Base-by-base conservation (phyloP, 2,888 invertebrate genomes). In the Ichneumon xanthorius region DNA sequence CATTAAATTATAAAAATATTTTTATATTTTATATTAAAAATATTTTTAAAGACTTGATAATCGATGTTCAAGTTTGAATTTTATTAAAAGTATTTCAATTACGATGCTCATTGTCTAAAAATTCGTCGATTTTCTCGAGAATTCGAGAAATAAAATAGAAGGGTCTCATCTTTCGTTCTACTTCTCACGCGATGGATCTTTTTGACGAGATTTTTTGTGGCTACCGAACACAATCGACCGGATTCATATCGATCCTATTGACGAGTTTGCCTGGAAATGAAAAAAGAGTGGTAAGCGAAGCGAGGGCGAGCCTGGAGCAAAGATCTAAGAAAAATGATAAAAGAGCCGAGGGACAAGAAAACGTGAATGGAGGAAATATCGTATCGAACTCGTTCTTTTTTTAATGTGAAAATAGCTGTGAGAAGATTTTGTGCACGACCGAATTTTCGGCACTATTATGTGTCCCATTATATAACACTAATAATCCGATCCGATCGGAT, bases 221-320 rank as follows among this genome's bases (percentile, higher is more conserved):
- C 45, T 68, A 55, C 40, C 26, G 30, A 33, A 72, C 71, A 50
- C 61, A 61, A 61, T 61, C 11, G 61, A 61, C 9, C 61, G 61
- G 82, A 67, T 77, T 77, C 77, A 77, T 40, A 40, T 76, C 40
- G 76, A 71, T 77, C 40, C 82, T 26, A 82, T 77, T 71, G 65
- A 82, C 40, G 70, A 50, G n/a, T 61, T 81, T 70, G 48, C 26
- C 14, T 2, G 14, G 19, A 26, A 71, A 70, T 26, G 9, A 40
- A 68, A 73, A 37, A 72, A 61, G 22, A 71, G n/a, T 22, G 45
- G 48, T 45, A 58, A 55, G 30, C 67, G 30, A 67, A 45, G 58
- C 19, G 33, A 26, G 11, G 26, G 26, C 50, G 16, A 16, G 65
- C 16, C 61, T n/a, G 22, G 11, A 26, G 5, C 45, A 19, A 63